Percentiles rank a stretch among this genome's conserved stretches.
phyloP scores from a whole-genome alignment of 2,888 invertebrate species.

The Eustalomyia histrio region DNA sequence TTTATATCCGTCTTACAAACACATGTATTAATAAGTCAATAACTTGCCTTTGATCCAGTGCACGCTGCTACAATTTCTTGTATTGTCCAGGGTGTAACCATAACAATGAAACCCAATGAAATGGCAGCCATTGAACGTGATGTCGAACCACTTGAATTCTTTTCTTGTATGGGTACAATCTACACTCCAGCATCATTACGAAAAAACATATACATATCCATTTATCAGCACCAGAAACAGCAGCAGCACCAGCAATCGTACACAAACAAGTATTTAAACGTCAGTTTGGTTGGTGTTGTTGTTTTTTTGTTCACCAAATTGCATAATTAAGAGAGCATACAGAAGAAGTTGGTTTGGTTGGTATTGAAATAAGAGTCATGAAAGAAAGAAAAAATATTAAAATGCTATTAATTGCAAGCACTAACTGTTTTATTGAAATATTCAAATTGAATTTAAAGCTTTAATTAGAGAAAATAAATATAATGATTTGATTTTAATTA shows the following conservation, averaged over 20 bases:
- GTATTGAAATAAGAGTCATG: background rate
- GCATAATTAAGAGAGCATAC: background rate
- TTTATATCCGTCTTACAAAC: too few species aligned
- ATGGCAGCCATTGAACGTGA: constrained; percentile 95
- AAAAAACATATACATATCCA: constrained; percentile 16
- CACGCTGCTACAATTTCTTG: constrained; percentile 95
- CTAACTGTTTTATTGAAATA: background rate
- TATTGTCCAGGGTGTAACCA: constrained; percentile 94
- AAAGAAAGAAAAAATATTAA: background rate
- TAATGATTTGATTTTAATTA: background rate
- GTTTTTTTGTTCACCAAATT: background rate
- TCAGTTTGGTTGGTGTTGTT: background rate
- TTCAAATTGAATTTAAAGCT: background rate
- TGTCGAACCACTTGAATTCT: constrained; percentile 86
- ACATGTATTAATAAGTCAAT: constrained; percentile 8
- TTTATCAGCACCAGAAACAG: background rate
- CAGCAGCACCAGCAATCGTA: background rate
- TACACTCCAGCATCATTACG: constrained; percentile 59
- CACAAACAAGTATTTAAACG: background rate
- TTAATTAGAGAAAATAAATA: background rate
- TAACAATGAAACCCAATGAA: constrained; percentile 93
- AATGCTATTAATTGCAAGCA: background rate
- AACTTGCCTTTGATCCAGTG: constrained; percentile 88
- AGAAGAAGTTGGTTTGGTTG: background rate
- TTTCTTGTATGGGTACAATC: constrained; percentile 79